A percentile compares a stretch with the other conserved stretches of the same genome.
Conservation (phyloP, 2,113 vertebrate genomes). For the Vulpes lagopus region DNA sequence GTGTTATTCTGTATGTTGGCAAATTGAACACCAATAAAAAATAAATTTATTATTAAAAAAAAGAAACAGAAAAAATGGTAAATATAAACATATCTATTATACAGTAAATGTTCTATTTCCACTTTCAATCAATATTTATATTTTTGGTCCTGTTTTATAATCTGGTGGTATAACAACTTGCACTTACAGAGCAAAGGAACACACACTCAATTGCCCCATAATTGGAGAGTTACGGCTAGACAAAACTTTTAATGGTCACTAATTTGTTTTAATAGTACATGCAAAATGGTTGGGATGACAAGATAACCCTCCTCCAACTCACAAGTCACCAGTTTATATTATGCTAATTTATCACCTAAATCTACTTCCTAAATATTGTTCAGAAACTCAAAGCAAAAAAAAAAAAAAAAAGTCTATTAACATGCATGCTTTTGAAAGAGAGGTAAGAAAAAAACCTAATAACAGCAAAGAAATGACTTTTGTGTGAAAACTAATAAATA, state of each 20-base stretch:
- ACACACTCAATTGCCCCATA: neutral
- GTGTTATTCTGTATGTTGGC: no score
- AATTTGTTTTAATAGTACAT: neutral
- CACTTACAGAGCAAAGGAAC: neutral
- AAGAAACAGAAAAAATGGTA: neutral
- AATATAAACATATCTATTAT: constrained; percentile 2
- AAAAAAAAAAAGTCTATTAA: neutral
- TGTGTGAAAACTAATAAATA: neutral
- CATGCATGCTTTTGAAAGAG: neutral
- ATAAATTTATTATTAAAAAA: no score
- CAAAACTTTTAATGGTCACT: neutral
- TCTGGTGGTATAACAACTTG: neutral
- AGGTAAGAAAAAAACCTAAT: neutral
- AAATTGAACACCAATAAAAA: no score
- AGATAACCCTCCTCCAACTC: neutral
- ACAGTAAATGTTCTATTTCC: constrained; percentile 15
- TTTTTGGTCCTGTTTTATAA: neutral
- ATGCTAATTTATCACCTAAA: neutral
- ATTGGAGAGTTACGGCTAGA: neutral
- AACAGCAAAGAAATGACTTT: neutral
- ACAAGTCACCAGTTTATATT: neutral
- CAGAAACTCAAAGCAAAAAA: neutral
- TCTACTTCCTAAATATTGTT: neutral
- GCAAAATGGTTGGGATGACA: neutral
- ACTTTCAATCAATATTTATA: constrained; percentile 20